Percentiles rank a stretch among this genome's conserved stretches.
Evolutionary conservation across 2,113 vertebrate species (phyloP).

Genomic region (Oophaga pumilio): DNA sequence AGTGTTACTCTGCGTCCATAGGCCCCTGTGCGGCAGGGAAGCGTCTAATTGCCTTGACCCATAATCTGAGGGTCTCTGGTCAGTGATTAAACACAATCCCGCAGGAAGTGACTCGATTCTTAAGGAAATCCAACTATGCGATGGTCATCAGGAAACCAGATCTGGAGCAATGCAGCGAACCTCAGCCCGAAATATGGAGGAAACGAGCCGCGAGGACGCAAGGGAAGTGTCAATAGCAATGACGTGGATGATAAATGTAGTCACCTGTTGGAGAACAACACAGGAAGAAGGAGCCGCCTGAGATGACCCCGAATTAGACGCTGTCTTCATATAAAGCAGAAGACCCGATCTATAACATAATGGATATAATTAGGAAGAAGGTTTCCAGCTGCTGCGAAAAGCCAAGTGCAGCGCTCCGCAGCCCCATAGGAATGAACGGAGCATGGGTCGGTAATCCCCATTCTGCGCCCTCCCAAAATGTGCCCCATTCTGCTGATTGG

Average conservation of each 20-base stretch:
- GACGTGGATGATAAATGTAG: slow-evolving; percentile 24
- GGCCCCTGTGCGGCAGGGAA: background rate
- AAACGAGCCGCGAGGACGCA: slow-evolving; percentile 34
- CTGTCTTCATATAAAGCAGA: background rate
- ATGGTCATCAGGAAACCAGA: slow-evolving; percentile 32
- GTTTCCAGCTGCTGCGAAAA: background rate
- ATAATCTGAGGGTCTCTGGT: background rate
- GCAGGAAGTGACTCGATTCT: slow-evolving; percentile 10
- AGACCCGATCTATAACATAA: background rate
- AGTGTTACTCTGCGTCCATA: background rate
- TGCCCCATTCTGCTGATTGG: too few species aligned
- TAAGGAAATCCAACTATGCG: background rate
- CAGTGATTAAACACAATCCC: slow-evolving; percentile 12
- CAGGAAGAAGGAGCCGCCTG: slow-evolving; percentile 33
- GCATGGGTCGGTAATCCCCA: too few species aligned
- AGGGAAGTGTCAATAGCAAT: slow-evolving; percentile 46
- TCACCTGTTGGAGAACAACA: background rate
- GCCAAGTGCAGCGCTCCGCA: too few species aligned
- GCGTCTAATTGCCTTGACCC: slow-evolving; percentile 8
- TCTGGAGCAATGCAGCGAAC: slow-evolving; percentile 18
- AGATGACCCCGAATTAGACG: background rate
- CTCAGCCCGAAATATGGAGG: background rate
- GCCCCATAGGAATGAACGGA: too few species aligned
- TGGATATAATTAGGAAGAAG: background rate
- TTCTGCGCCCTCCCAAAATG: too few species aligned